These are phyloP conservation scores for Arizona elegans DNA, from an alignment of 2,113 vertebrate genomes.

Conservation along the genomic window DNA sequence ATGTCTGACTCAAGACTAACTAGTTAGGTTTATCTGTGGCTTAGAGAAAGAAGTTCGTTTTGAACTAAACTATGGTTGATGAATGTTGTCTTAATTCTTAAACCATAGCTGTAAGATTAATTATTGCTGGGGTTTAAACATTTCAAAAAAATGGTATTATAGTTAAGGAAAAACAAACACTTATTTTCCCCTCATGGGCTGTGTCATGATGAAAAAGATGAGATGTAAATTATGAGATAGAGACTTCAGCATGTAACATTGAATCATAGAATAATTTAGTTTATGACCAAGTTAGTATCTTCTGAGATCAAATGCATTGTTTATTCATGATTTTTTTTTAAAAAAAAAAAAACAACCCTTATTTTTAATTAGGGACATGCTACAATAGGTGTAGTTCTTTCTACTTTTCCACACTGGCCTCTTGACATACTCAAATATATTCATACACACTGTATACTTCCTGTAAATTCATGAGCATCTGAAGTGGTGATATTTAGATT, in stretches of 20 bases:
- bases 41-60: not conserved
- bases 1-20: not conserved
- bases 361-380: not conserved
- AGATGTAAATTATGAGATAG: not conserved
- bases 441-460: not conserved
- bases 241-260: not conserved
- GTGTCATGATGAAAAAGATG: not conserved
- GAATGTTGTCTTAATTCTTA: not conserved
- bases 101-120: not conserved
- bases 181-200: not conserved
- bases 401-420: not conserved
- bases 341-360: not conserved
- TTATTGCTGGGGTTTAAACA: not conserved
- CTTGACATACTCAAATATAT: not conserved
- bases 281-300: not conserved
- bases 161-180: not conserved
- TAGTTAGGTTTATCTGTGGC: not conserved
- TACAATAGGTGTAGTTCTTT: not conserved
- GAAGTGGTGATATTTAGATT: not conserved
- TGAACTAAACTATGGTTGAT: not conserved
- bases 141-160: not conserved
- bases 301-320: not conserved
- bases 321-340: not conserved
- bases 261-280: not conserved
- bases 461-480: not conserved